Percentiles rank a stretch among this genome's conserved stretches.
Conservation (phyloP, 2,113 vertebrate species). For the Zapornia atra region DNA sequence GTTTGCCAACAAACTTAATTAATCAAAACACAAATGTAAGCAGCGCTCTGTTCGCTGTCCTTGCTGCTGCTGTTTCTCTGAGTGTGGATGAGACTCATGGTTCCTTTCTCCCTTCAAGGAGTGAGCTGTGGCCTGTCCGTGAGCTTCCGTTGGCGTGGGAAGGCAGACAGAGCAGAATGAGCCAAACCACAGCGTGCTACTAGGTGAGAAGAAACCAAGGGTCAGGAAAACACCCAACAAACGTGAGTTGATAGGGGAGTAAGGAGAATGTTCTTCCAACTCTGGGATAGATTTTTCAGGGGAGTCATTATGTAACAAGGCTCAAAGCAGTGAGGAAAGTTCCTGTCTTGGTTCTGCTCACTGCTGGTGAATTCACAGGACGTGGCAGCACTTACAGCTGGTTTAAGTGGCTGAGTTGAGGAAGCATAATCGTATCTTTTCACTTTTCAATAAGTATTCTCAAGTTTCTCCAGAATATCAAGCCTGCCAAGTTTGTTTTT, state of each 20-base stretch:
- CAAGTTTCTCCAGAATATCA: neutral
- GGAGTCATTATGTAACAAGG: neutral
- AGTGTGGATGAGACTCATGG: neutral
- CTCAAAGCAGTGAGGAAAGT: neutral
- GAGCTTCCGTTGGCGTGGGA: neutral
- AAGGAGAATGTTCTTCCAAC: neutral
- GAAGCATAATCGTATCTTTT: neutral
- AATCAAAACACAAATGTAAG: rapidly evolving
- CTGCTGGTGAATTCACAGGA: neutral
- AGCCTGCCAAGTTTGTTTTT: neutral
- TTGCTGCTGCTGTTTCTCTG: neutral
- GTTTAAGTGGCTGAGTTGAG: neutral
- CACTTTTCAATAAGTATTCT: neutral
- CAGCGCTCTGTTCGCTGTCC: neutral
- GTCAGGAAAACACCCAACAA: neutral
- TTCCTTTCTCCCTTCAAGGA: neutral
- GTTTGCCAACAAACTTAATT: neutral
- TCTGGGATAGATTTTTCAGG: neutral
- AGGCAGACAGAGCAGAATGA: neutral
- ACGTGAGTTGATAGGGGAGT: neutral
- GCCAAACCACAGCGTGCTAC: neutral
- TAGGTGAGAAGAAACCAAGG: neutral
- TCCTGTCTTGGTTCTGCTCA: neutral
- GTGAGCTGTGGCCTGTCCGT: neutral
- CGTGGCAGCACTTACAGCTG: neutral